Evolutionary conservation across 2,888 invertebrate genomes (phyloP), one percentile per base, ranked within the genome.

Genomic region (Cataglyphis albicans): DNA sequence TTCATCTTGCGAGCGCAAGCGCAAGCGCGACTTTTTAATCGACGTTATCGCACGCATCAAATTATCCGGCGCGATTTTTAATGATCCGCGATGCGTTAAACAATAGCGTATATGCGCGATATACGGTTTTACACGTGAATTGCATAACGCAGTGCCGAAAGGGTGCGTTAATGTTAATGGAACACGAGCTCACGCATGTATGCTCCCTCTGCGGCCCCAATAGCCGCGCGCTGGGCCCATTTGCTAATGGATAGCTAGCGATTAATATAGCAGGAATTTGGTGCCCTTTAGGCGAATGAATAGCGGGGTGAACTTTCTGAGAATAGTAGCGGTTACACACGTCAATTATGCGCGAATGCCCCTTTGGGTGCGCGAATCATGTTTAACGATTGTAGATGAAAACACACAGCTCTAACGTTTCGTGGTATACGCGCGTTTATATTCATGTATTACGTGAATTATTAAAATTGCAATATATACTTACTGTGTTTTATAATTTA

Each of bases 201-300:
- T 82, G 63, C 76, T 87, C 87, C 86, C 85, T 86, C 82, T 85
- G 86, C 82, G 83, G 7, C 48, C 48, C 83, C 76, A 55, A 38
- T n/a, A 57, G 25, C 80, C 84, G 6, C 89, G 81, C 85, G 29
- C 83, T 73, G 87, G 91, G 82, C 88, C 89, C 90, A 92, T 92
- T 92, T 90, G 89, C 91, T 92, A 92, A 93, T 93, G 91, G 92
- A 88, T 87, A 91, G 90, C 88, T 89, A 91, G 90, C 92, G 92
- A 93, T 93, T 93, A 93, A 92, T 93, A 92, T 92, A 89, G 87
- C 72, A 87, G 89, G 84, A 90, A 88, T 90, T 91, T 90, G 87
- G 87, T 87, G 85, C 87, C 89, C 88, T 88, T 90, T 86, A 87
- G 83, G 75, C 67, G 59, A 55, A 29, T 44, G 10, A 70, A 55